phyloP scores from a whole-genome alignment of 2,888 invertebrate species.

The Leptopilina syphax region DNA sequence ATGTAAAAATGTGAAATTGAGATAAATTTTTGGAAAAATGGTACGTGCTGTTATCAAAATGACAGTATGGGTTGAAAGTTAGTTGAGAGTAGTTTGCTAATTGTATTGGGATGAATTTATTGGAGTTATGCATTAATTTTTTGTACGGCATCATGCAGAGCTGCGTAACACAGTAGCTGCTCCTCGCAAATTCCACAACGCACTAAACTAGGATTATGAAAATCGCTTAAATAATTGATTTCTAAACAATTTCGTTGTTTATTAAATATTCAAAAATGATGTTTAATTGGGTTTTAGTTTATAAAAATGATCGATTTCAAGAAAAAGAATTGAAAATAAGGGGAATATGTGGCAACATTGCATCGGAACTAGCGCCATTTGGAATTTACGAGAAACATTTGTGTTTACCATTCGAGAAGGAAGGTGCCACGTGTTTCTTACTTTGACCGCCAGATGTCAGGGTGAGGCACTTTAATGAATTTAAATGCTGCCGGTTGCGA shows the following conservation, averaged over 20 bases:
- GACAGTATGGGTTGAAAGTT: slow-evolving; percentile 40
- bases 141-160: slow-evolving; percentile 62
- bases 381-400: slow-evolving; percentile 40
- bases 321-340: slow-evolving; percentile 66
- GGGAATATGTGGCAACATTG: slow-evolving; percentile 72
- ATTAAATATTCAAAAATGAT: slow-evolving; percentile 63
- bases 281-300: slow-evolving; percentile 55
- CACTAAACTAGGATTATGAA: slow-evolving; percentile 67
- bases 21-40: slow-evolving; percentile 56
- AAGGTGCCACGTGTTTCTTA: background rate
- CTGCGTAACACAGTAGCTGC: slow-evolving; percentile 76
- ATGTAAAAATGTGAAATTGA: slow-evolving; percentile 65
- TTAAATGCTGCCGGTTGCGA: background rate
- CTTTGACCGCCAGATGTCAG: background rate
- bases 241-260: slow-evolving; percentile 41
- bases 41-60: slow-evolving; percentile 42
- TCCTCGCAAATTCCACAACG: slow-evolving; percentile 75
- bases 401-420: background rate
- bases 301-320: slow-evolving; percentile 63
- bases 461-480: background rate
- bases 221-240: slow-evolving; percentile 65
- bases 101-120: slow-evolving; percentile 21
- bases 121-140: slow-evolving; percentile 47
- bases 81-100: slow-evolving; percentile 40
- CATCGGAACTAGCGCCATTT: slow-evolving; percentile 61